These are phyloP conservation scores for Melanotaenia parkinsoni DNA, from an alignment of 2,797 vertebrate genomes.

Conservation along the genomic window DNA sequence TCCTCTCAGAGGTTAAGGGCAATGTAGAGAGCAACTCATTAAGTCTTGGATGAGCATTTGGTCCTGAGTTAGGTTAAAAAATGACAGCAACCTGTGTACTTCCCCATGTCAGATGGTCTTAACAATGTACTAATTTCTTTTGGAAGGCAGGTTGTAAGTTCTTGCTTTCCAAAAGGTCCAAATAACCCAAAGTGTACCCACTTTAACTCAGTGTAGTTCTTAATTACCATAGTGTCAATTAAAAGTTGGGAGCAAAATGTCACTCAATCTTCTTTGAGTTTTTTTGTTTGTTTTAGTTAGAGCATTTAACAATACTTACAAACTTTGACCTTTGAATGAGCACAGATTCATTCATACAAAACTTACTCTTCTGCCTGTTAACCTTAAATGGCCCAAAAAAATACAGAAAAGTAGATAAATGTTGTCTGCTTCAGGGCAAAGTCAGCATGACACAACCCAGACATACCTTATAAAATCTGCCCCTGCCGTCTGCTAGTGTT, in stretches of 20 bases:
- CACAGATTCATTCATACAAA: no score
- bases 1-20: neutral
- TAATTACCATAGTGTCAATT: neutral
- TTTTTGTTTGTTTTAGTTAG: neutral
- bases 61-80: no score
- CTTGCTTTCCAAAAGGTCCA: neutral
- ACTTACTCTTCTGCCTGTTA: no score
- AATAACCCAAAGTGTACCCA: neutral
- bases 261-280: neutral
- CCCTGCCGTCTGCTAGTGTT: no score
- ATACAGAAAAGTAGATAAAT: no score
- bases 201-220: neutral
- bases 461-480: neutral
- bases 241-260: neutral
- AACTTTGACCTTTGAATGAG: neutral
- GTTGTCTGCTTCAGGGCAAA: neutral
- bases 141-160: neutral
- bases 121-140: neutral
- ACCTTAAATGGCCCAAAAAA: no score
- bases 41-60: neutral
- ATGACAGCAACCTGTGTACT: no score
- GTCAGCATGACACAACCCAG: neutral
- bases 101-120: no score
- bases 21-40: neutral
- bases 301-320: no score